Evolutionary conservation across 2,113 vertebrate species (phyloP).

Genomic region (Monopterus albus): DNA sequence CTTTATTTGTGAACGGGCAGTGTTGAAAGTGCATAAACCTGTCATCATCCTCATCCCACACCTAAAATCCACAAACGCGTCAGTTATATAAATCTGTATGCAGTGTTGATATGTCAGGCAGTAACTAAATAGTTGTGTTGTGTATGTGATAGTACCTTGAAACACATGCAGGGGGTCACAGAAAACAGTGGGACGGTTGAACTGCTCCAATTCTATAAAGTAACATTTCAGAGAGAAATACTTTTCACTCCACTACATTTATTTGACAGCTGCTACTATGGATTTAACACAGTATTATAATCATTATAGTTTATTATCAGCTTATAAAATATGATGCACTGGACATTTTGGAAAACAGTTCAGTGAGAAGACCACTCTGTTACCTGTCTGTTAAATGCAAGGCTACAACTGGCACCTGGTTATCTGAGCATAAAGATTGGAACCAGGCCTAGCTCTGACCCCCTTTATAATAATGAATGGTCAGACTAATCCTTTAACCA

Average conservation of each 20-base stretch:
- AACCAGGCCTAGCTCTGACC: too few species aligned
- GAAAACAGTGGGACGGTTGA: constrained; percentile 64
- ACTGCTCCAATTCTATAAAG: constrained; percentile 46
- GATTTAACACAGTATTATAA: too few species aligned
- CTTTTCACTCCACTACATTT: not conserved
- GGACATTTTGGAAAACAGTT: too few species aligned
- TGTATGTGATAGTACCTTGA: constrained; percentile 70
- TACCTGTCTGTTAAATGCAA: too few species aligned
- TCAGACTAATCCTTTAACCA: too few species aligned
- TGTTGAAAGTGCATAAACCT: constrained; percentile 9
- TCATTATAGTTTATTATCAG: too few species aligned
- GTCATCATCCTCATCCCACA: constrained; percentile 37
- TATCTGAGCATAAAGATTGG: too few species aligned
- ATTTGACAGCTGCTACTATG: not conserved
- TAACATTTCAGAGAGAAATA: not conserved
- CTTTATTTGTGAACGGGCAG: constrained; percentile 72
- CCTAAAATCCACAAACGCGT: constrained; percentile 52
- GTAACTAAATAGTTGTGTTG: not conserved
- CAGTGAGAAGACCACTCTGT: too few species aligned
- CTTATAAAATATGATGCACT: too few species aligned
- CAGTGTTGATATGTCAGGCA: not conserved
- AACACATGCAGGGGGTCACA: constrained; percentile 77
- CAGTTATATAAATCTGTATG: not conserved
- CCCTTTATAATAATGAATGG: too few species aligned
- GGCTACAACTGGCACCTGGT: too few species aligned